Percentiles rank a stretch among this genome's conserved stretches.
Evolutionary conservation across 1,140 invertebrate genomes (phyloP).

Genomic region (Telenomus remus): DNA sequence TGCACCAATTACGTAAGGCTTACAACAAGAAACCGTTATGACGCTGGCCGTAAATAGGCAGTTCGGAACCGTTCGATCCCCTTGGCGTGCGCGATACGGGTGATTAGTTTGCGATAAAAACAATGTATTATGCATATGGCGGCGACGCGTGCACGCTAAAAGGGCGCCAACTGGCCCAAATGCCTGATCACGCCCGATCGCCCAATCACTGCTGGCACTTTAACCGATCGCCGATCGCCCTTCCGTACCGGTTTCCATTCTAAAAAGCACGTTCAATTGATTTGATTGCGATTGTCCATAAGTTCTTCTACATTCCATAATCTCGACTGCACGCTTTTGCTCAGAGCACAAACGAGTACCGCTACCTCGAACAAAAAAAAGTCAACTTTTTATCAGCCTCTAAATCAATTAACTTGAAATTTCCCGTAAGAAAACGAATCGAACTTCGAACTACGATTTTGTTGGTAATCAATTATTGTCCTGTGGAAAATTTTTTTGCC

Average conservation of each 20-base stretch:
- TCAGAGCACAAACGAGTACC: conserved; percentile 39
- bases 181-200: conserved; percentile 28
- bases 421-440: too few species aligned
- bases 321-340: conserved; percentile 61
- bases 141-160: conserved; percentile 15
- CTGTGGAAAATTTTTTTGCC: too few species aligned
- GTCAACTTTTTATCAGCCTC: neutral
- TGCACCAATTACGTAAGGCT: conserved; percentile 25
- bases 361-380: conserved; percentile 23
- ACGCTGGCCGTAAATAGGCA: conserved; percentile 23
- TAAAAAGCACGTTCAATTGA: conserved; percentile 54
- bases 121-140: conserved; percentile 31
- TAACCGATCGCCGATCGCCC: conserved; percentile 34
- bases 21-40: conserved; percentile 30
- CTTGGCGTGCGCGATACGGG: conserved; percentile 25
- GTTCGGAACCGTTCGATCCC: conserved; percentile 31
- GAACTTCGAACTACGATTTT: too few species aligned
- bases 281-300: conserved; percentile 48
- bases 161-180: conserved; percentile 30
- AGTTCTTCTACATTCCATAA: conserved; percentile 63
- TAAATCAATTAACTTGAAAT: too few species aligned
- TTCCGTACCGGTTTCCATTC: conserved; percentile 39
- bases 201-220: conserved; percentile 7
- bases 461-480: too few species aligned
- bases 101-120: conserved; percentile 36